Base-by-base conservation (phyloP, 2,797 vertebrate species). In the Anabas testudineus region DNA sequence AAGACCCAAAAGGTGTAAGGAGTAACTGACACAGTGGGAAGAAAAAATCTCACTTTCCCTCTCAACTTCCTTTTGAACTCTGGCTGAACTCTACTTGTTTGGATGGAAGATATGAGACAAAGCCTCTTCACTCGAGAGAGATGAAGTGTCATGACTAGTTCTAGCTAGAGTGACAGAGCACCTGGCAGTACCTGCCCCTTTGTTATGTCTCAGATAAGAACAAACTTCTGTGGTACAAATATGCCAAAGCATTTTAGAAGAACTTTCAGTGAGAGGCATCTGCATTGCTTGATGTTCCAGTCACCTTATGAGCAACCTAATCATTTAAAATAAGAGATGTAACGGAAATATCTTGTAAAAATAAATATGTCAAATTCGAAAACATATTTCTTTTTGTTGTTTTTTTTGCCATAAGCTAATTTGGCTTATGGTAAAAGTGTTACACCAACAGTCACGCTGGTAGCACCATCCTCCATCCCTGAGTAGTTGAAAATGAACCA, bases 11-110 rank as follows among this genome's bases (percentile, higher is more conserved):
- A 80, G 60, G 71, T 71, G 61, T 42, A 69, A n/a, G 41, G 57
- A 82, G 78, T 52, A 59, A 80, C 74, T 78, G 77, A 86, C 84
- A 81, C 19, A 9, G 28, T 21, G 36, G 55, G 45, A 52, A 71
- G 36, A 8, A 1, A 70, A 65, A 73, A 70, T 63, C 19, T 79
- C 2, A 4, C 60, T 82, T 60, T 80, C 46, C 21, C 57, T 65
- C 67, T 82, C 61, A 67, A 81, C 84, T 84, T 81, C 58, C 34
- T 71, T 74, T 78, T 86, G 81, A 91, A 90, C 91, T 88, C 74
- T 82, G 69, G 71, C 65, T 91, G 89, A 93, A 91, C 88, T 81
- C 58, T 14, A 28, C 56, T 61, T 81, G 80, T 83, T 90, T 83
- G 72, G 73, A 81, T 56, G 59, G 61, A 47, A 78, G 59, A 80